Percentiles rank a stretch among this genome's conserved stretches.
Evolutionary conservation across 2,797 vertebrate species (phyloP).

Genomic region (Crypturellus tataupa): DNA sequence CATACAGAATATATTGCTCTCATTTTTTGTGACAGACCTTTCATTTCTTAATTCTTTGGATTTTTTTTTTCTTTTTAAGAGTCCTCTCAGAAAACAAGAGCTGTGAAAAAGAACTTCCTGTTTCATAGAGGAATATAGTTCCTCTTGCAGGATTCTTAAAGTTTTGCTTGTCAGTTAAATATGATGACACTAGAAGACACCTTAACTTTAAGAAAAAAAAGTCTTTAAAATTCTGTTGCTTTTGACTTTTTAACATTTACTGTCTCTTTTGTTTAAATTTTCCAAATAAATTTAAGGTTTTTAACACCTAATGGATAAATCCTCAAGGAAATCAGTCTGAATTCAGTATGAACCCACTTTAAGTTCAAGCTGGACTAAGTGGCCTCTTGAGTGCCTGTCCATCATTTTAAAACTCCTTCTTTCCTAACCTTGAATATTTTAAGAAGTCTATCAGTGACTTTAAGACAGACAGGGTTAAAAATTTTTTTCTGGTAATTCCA

Average conservation of each 20-base stretch:
- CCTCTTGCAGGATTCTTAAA: not conserved
- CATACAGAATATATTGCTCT: fast-evolving
- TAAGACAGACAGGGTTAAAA: no score
- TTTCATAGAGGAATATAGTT: not conserved
- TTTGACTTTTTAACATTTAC: not conserved
- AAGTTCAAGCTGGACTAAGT: not conserved
- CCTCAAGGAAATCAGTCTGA: not conserved
- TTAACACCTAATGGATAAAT: not conserved
- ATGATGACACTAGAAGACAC: not conserved
- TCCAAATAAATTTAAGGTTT: not conserved
- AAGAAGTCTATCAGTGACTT: not conserved
- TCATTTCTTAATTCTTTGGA: not conserved
- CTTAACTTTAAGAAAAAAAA: not conserved
- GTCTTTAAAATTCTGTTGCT: not conserved
- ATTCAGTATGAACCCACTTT: not conserved
- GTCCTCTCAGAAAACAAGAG: not conserved
- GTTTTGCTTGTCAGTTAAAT: not conserved
- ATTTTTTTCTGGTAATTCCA: not conserved
- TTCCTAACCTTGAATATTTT: not conserved
- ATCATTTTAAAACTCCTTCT: not conserved
- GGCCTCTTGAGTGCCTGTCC: not conserved
- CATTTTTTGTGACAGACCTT: not conserved
- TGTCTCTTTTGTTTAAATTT: no score
- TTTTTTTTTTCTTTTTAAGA: not conserved
- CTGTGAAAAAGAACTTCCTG: not conserved